Conservation (phyloP, 2,888 invertebrate species). For the Cheilosia pagana region DNA sequence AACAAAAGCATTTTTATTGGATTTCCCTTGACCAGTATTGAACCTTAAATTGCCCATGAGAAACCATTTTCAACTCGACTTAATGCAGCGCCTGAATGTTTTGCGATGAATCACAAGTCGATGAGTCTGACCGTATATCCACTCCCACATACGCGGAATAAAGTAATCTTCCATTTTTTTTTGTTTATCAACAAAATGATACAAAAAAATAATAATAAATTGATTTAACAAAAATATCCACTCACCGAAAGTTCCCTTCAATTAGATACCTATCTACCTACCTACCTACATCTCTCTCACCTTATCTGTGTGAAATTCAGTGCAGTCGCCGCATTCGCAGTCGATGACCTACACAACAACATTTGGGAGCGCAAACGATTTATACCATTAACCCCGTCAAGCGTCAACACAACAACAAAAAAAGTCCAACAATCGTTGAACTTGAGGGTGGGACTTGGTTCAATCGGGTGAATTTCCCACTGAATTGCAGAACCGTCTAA, state of each 20-base stretch:
- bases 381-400: slow-evolving; percentile 64
- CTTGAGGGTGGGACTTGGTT: slow-evolving; percentile 67
- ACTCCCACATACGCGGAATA: slow-evolving; percentile 6
- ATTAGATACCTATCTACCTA: not conserved
- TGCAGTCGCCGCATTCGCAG: slow-evolving; percentile 35
- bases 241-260: slow-evolving; percentile 34
- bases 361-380: slow-evolving; percentile 64
- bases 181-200: not conserved
- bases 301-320: slow-evolving; percentile 41
- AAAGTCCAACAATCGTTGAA: slow-evolving; percentile 62
- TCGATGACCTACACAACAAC: slow-evolving; percentile 71
- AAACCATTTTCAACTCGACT: not conserved
- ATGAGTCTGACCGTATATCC: not conserved
- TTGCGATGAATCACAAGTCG: slow-evolving; percentile 13
- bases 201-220: slow-evolving; percentile 13
- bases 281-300: slow-evolving; percentile 6
- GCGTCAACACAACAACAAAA: slow-evolving; percentile 56
- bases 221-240: slow-evolving; percentile 23
- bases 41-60: slow-evolving; percentile 20
- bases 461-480: slow-evolving; percentile 3
- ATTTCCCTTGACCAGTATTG: slow-evolving; percentile 26
- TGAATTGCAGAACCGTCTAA: slow-evolving; percentile 29
- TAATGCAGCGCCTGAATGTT: not conserved
- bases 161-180: not conserved
- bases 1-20: not conserved